Percentiles rank a stretch among this genome's conserved stretches.
These are phyloP conservation scores for Xenopus laevis DNA, from an alignment of 2,113 vertebrate species.

Conservation along the genomic window DNA sequence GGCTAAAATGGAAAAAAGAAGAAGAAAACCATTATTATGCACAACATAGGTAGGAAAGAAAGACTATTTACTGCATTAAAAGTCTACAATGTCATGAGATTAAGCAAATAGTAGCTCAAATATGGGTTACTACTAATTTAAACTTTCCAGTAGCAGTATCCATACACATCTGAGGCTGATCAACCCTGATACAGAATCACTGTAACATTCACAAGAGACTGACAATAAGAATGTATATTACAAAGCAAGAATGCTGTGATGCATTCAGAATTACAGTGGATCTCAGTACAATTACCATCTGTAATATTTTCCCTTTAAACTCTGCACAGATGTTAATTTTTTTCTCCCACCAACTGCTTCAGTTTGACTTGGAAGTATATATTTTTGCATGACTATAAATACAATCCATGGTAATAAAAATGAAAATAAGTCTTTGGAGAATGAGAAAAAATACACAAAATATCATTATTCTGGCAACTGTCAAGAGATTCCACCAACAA, in stretches of 20 bases:
- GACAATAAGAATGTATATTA: too few relatives aligned
- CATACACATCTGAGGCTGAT: too few relatives aligned
- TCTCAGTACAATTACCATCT: constrained; percentile 13
- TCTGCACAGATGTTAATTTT: constrained; percentile 29
- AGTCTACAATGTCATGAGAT: too few relatives aligned
- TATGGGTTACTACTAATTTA: too few relatives aligned
- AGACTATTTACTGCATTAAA: too few relatives aligned
- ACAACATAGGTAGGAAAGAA: too few relatives aligned
- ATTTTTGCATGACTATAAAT: constrained; percentile 4
- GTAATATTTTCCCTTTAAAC: not conserved
- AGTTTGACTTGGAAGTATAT: constrained; percentile 6
- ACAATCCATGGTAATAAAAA: not conserved
- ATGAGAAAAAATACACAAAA: not conserved
- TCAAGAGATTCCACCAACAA: not conserved
- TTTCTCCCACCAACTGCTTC: not conserved
- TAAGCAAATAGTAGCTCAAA: too few relatives aligned
- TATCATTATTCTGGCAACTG: not conserved
- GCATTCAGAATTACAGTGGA: constrained; percentile 8
- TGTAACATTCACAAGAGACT: too few relatives aligned
- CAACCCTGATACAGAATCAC: too few relatives aligned
- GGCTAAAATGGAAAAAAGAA: constrained; percentile 58
- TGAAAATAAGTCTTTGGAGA: constrained; percentile 17
- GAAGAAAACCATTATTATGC: constrained; percentile 36
- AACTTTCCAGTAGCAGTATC: too few relatives aligned
- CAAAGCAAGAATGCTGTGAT: too few relatives aligned